Evolutionary conservation across 2,113 vertebrate genomes (phyloP).

Genomic region (Melanerpes formicivorus): DNA sequence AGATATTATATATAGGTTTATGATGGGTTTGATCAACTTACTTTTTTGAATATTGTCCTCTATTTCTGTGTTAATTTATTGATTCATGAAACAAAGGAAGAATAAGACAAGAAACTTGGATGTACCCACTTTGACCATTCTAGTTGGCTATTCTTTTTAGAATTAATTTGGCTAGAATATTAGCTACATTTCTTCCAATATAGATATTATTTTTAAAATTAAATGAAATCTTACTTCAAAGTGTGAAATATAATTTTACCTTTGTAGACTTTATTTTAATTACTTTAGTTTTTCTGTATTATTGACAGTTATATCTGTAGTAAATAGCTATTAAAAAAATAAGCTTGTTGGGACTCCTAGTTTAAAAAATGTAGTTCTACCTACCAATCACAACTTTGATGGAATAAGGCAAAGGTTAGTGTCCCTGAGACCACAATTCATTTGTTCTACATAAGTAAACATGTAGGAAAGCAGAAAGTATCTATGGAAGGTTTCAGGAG

Average conservation of each 20-base stretch:
- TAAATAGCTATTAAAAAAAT: not conserved
- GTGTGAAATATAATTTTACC: not conserved
- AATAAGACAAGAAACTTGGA: not conserved
- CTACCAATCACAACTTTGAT: not conserved
- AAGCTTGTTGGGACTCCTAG: not conserved
- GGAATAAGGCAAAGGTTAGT: not conserved
- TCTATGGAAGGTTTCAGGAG: too few relatives aligned
- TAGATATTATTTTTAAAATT: not conserved
- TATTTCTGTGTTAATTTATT: not conserved
- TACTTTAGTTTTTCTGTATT: not conserved
- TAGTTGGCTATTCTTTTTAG: not conserved
- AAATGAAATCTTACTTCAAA: not conserved
- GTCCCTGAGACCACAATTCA: not conserved
- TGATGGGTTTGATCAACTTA: not conserved
- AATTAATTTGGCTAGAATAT: not conserved
- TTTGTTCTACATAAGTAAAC: not conserved
- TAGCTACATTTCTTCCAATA: not conserved
- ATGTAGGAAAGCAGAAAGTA: too few relatives aligned
- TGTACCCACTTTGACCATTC: not conserved
- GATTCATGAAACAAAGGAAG: not conserved
- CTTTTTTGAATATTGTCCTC: not conserved
- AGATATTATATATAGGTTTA: not conserved
- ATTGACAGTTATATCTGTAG: not conserved
- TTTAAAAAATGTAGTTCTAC: not conserved
- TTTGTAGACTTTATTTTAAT: not conserved